Evolutionary conservation across 35 echinoderm and acorn worm species (phyloP), one percentile per base, ranked within the genome.

Genomic region (Apostichopus japonicus): DNA sequence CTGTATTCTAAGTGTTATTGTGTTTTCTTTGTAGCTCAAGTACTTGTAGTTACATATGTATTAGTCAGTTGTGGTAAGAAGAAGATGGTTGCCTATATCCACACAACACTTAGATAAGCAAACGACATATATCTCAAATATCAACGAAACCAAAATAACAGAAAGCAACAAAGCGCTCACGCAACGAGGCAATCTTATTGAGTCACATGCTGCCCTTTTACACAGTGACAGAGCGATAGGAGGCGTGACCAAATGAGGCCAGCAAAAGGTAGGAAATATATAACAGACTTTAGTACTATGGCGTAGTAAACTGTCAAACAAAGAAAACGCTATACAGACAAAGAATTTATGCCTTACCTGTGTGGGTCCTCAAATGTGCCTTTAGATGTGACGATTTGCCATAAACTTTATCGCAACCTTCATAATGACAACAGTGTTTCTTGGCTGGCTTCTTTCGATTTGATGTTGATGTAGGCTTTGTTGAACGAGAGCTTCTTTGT

Each of bases 371-470:
- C 23, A 98, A 83, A 83, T 98, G 97, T 16, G 97, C 97, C 75
- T 98, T 98, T 22, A 98, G 80, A 94, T 98, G 97, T 61, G 97
- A 98, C 56, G 97, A 98, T 58, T 98, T 98, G 11, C 97, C 97
- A 91, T 98, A 98, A n/a, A 98, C 91, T 72, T 98, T 98, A 10
- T 94, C 93, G 52, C 97, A 98, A 59, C 93, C 95, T 7, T 83
- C 23, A 71, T 98, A 98, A 78, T 98, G 90, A 87, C 97, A 98
- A 55, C 90, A 90, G 86, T 98, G 97, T 77, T 98, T 98, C 77
- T 98, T 98, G 24, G 94, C 78, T 23, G 94, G 79, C 54, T 72
- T 94, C 51, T 58, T 62, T 88, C 86, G 81, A 67, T 93, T 80
- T 14, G 94, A 58, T 16, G 23, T 83, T 77, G 71, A 90, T 82